These are phyloP conservation scores for Thereva unica DNA, from an alignment of 2,888 invertebrate genomes.

Conservation along the genomic window DNA sequence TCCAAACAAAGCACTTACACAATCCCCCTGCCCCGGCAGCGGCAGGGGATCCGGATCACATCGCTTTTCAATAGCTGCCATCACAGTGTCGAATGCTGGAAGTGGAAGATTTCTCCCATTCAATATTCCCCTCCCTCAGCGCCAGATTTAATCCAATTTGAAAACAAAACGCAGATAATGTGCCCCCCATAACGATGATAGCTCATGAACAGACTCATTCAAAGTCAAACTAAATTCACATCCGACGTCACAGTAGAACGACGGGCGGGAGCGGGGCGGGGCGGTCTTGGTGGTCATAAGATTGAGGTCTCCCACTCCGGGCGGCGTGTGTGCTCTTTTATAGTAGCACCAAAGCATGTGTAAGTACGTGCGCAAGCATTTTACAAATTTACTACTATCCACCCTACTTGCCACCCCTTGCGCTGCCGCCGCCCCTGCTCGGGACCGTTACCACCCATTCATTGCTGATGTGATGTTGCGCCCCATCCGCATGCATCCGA, in stretches of 20 bases:
- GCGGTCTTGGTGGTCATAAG: background rate
- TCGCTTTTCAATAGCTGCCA: constrained; percentile 18
- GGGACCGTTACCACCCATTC: background rate
- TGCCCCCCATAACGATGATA: constrained; percentile 28
- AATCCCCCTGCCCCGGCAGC: too few species aligned
- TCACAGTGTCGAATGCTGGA: background rate
- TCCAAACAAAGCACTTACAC: too few species aligned
- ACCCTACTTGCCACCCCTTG: background rate
- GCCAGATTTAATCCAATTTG: constrained; percentile 34
- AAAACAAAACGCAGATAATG: constrained; percentile 33
- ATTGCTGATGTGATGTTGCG: constrained; percentile 21
- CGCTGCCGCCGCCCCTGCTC: background rate
- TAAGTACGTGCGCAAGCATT: constrained; percentile 34
- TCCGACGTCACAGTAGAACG: constrained; percentile 23
- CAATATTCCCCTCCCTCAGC: constrained; percentile 30
- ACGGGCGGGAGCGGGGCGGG: constrained; percentile 1
- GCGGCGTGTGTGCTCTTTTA: background rate
- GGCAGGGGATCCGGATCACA: background rate
- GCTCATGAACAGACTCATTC: constrained; percentile 30
- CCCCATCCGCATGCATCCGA: constrained; percentile 28
- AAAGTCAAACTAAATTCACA: constrained; percentile 30
- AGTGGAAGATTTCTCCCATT: background rate
- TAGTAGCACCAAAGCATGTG: constrained; percentile 15
- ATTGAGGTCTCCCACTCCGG: background rate
- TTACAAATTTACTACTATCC: constrained; percentile 35